Percentiles rank a stretch among this genome's conserved stretches.
phyloP scores from a whole-genome alignment of 2,888 invertebrate species.

The Himalopsyche japonica region DNA sequence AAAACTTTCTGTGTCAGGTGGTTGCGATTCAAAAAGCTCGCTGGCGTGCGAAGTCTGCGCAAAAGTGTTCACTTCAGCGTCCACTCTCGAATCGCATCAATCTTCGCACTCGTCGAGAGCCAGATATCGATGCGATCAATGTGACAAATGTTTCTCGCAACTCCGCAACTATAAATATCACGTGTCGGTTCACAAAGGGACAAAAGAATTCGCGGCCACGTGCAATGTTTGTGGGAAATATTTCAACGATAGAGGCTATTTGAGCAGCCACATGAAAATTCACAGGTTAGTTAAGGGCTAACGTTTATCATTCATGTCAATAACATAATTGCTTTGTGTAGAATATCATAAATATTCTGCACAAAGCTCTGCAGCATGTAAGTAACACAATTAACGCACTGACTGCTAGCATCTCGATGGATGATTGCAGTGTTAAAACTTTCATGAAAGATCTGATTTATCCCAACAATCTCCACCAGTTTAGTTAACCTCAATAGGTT shows the following conservation, averaged over 20 bases:
- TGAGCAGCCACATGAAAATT: conserved; percentile 86
- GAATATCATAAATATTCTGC: no score
- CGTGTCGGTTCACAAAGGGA: conserved; percentile 78
- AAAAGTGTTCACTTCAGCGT: conserved; percentile 44
- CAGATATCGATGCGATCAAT: conserved; percentile 64
- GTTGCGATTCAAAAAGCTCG: not conserved
- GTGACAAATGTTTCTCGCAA: conserved; percentile 81
- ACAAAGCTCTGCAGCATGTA: no score
- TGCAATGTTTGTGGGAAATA: conserved; percentile 72
- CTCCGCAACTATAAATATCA: conserved; percentile 85
- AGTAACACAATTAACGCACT: no score
- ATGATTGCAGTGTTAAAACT: no score
- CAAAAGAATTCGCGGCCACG: conserved; percentile 77
- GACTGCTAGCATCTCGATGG: no score
- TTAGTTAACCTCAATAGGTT: no score
- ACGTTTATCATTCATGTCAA: no score
- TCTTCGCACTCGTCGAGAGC: conserved; percentile 27
- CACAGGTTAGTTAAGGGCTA: conserved; percentile 57
- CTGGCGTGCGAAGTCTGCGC: conserved; percentile 50
- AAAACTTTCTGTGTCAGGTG: not conserved
- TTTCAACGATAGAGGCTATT: conserved; percentile 81
- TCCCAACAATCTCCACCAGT: no score
- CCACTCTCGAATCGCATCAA: conserved; percentile 45
- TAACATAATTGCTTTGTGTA: no score
- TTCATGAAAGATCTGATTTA: no score